Evolutionary conservation across 2,797 vertebrate species (phyloP).

Genomic region (Rhinatrema bivittatum): DNA sequence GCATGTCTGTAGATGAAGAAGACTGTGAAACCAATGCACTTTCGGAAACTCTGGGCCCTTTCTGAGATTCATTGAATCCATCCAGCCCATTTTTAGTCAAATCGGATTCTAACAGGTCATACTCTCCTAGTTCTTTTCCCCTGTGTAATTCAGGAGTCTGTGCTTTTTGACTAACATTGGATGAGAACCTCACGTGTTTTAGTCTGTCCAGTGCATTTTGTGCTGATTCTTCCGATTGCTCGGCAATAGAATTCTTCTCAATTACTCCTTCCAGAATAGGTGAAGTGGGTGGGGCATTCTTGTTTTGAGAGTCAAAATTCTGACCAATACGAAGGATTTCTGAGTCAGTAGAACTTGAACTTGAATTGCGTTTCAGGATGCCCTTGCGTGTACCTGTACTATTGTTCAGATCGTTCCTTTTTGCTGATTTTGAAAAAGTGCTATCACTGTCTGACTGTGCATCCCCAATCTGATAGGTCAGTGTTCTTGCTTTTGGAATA

Average conservation of each 20-base stretch:
- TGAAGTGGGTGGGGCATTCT: conserved; percentile 21
- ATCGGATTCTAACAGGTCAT: conserved; percentile 51
- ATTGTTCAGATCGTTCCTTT: conserved; percentile 26
- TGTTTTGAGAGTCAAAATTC: conserved; percentile 38
- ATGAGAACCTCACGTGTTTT: conserved; percentile 76
- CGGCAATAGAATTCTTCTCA: conserved; percentile 18
- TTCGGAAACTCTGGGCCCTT: too few relatives aligned
- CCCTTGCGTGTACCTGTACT: conserved; percentile 43
- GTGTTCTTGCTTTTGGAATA: conserved; percentile 80
- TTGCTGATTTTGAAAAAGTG: conserved; percentile 17
- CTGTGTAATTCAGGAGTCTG: conserved; percentile 24
- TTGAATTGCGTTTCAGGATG: conserved; percentile 67
- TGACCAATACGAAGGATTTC: conserved; percentile 41
- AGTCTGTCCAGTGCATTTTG: conserved; percentile 50
- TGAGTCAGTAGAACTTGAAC: conserved; percentile 69
- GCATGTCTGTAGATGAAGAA: too few relatives aligned
- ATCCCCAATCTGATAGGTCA: conserved; percentile 49
- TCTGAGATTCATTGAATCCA: conserved; percentile 1
- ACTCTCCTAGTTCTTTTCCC: conserved; percentile 49
- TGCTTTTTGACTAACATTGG: conserved; percentile 23
- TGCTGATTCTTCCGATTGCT: conserved; percentile 24
- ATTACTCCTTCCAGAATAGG: conserved; percentile 52
- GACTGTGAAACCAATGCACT: too few relatives aligned
- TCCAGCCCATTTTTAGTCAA: conserved; percentile 11
- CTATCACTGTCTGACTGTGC: conserved; percentile 36